phyloP scores from a whole-genome alignment of 1,140 invertebrate genomes.

The Condylostylus longicornis region DNA sequence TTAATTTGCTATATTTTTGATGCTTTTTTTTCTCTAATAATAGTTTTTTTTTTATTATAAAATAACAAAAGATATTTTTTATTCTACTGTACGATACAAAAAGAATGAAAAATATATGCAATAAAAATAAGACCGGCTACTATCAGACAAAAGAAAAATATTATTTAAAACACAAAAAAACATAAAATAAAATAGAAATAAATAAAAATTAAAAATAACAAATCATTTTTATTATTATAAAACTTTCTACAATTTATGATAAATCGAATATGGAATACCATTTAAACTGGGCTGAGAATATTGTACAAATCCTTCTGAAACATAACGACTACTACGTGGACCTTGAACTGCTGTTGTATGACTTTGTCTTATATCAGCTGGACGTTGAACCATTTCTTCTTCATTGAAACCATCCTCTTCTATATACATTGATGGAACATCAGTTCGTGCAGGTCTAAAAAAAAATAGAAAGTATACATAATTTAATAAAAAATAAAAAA shows the following conservation, averaged over 20 bases:
- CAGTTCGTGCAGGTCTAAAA: constrained; percentile 25
- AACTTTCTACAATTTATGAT: constrained; percentile 1
- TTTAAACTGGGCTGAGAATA: constrained; percentile 32
- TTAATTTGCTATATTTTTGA: no score
- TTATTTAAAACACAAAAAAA: no score
- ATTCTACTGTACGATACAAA: no score
- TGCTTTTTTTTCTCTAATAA: no score
- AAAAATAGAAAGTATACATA: constrained; percentile 1
- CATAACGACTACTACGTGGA: constrained; percentile 26
- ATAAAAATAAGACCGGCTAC: no score
- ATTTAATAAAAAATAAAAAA: constrained; percentile 5
- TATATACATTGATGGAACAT: constrained; percentile 32
- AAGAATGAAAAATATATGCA: no score
- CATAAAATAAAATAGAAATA: no score
- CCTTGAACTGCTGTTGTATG: constrained; percentile 20
- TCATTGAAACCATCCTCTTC: constrained; percentile 30
- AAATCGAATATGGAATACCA: constrained; percentile 23
- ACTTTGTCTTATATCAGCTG: constrained; percentile 21
- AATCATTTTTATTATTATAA: no score
- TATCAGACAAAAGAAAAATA: no score
- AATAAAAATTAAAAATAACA: no score
- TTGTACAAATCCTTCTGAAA: constrained; percentile 32
- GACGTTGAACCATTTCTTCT: constrained; percentile 20
- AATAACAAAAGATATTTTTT: no score
- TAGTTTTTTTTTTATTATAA: no score